Evolutionary conservation across 1,140 invertebrate species (phyloP), one percentile per base, ranked within the genome.

Genomic region (Apis dorsata): DNA sequence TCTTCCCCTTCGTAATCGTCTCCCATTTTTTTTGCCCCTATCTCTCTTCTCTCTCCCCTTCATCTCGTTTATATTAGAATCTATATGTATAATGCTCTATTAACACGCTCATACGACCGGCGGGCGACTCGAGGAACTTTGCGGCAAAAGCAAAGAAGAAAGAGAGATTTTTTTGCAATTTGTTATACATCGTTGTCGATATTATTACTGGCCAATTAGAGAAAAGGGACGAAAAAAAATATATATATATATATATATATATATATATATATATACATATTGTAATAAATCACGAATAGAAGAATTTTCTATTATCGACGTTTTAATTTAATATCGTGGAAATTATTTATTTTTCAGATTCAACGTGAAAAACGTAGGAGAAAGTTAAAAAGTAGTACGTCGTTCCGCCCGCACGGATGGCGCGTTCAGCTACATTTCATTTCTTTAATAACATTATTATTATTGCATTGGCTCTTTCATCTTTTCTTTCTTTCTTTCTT

Each of bases 401-500:
- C 62, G 78, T 85, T 81, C 78, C 75, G 59, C 77, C 81, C 85
- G 78, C 85, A 13, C 81, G 73, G 81, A n/a, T 53, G 34, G n/a
- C 51, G 66, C 57, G 70, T 12, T 80, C 82, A 65, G 70, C 81
- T 88, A 87, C 55, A 66, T 49, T 75, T 72, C 53, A 65, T 63
- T 59, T 85, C 86, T 87, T 90, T 83, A 90, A 85, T 83, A 88
- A 88, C 87, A 90, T 90, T 92, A 91, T 90, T 91, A 92, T 93
- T 94, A 93, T 94, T 94, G 92, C 92, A 93, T 94, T 94, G 92
- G 88, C 89, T 93, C 91, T 88, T 91, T 91, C 87, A 90, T 90
- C 62, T 90, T 90, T 92, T 91, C 83, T 89, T 90, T 91, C 89
- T 89, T 90, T 86, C 87, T 90, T 91, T 92, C 88, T 90, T 91